Conservation (phyloP, 2,113 vertebrate genomes). For the Pithys albifrons region DNA sequence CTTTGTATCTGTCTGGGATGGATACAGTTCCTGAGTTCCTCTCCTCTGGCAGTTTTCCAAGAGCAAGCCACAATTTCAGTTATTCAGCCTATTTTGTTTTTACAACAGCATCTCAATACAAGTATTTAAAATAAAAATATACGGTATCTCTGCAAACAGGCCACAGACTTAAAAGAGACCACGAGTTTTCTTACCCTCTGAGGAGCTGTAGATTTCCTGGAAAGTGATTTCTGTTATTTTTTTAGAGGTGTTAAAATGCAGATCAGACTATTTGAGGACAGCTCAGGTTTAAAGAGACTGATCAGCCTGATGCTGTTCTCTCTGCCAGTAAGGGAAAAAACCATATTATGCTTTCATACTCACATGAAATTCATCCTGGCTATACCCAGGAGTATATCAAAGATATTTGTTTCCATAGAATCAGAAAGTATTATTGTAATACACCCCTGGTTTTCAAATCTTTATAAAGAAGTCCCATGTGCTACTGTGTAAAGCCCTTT, state of each 20-base stretch:
- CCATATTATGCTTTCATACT: background rate
- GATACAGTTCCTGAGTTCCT: background rate
- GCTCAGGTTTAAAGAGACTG: constrained; percentile 20
- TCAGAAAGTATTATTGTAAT: constrained; percentile 24
- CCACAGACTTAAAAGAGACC: background rate
- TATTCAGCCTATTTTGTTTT: constrained; percentile 37
- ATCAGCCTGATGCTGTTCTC: constrained; percentile 6
- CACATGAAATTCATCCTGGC: constrained; percentile 19
- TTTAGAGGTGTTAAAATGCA: constrained; percentile 35
- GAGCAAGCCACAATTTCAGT: background rate
- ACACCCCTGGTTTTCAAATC: constrained; percentile 18
- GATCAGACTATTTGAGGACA: constrained; percentile 25
- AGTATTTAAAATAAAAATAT: constrained; percentile 38
- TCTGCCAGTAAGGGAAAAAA: background rate
- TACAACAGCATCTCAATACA: background rate
- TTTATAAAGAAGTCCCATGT: background rate
- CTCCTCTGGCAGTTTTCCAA: constrained; percentile 28
- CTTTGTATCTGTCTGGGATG: background rate
- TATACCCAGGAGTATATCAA: background rate
- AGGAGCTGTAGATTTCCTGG: constrained; percentile 1
- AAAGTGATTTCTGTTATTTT: background rate
- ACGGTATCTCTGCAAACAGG: background rate
- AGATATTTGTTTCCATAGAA: constrained; percentile 38
- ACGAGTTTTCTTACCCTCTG: background rate
- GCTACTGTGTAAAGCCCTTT: background rate